These are phyloP conservation scores for Galemys pyrenaicus DNA, from an alignment of 2,113 vertebrate genomes.

Conservation along the genomic window DNA sequence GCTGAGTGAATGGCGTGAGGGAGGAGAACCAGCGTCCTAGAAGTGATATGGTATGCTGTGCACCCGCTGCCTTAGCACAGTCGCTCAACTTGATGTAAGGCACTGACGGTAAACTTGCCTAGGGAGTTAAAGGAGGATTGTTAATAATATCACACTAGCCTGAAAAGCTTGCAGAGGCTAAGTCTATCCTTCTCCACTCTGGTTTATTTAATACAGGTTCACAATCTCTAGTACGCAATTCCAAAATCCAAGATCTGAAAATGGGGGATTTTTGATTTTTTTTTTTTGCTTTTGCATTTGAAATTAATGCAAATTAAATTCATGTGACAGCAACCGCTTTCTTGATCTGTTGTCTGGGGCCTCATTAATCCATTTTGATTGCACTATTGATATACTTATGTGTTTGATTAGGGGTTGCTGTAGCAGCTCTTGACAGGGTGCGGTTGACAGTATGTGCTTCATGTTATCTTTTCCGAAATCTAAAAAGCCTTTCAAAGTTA, in stretches of 20 bases:
- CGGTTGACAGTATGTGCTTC: not conserved
- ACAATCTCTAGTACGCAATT: not conserved
- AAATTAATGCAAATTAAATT: not conserved
- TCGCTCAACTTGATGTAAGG: constrained; percentile 1
- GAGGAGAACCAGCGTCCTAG: not conserved
- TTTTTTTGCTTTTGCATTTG: not conserved
- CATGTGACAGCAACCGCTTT: constrained; percentile 12
- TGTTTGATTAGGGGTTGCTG: not conserved
- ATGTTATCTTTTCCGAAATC: not conserved
- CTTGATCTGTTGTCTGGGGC: not conserved
- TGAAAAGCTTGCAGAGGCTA: not conserved
- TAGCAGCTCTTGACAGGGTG: not conserved
- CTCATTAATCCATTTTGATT: not conserved
- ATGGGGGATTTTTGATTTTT: not conserved
- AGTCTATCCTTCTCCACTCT: not conserved
- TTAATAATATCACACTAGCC: not conserved
- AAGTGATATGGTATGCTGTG: not conserved
- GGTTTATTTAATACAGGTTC: not conserved
- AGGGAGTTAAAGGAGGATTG: not conserved
- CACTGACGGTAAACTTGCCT: not conserved
- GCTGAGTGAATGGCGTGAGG: not conserved
- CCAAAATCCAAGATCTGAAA: not conserved
- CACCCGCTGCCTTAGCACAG: not conserved
- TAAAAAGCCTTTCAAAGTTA: not conserved
- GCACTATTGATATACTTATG: not conserved